A percentile compares a stretch with the other conserved stretches of the same genome.
Conservation (phyloP, 2,113 vertebrate species). For the Rhombomys opimus region DNA sequence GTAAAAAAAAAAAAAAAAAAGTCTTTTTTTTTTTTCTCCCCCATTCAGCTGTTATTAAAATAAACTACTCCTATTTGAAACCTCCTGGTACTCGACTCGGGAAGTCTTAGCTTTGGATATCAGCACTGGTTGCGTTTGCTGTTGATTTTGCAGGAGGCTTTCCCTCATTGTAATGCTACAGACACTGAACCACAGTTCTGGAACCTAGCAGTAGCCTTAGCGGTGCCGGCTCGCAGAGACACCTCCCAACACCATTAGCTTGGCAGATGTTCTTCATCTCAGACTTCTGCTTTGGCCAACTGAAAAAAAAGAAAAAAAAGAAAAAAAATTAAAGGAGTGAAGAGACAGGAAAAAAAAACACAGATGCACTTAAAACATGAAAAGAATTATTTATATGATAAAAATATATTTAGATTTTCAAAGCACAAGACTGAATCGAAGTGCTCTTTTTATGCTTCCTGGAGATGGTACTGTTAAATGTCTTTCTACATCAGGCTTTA, state of each 20-base stretch:
- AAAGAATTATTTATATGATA: conserved; percentile 94
- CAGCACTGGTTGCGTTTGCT: conserved; percentile 87
- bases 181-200: conserved; percentile 84
- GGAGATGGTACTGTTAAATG: conserved; percentile 90
- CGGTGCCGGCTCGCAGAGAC: conserved; percentile 67
- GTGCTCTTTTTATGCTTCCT: conserved; percentile 91
- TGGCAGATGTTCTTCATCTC: conserved; percentile 87
- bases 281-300: conserved; percentile 86
- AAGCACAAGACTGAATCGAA: conserved; percentile 91
- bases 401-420: conserved; percentile 94
- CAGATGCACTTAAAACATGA: conserved; percentile 92
- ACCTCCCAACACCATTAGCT: conserved; percentile 84
- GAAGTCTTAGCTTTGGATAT: conserved; percentile 82
- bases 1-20: conserved; percentile 76
- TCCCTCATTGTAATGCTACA: conserved; percentile 85
- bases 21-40: conserved; percentile 45
- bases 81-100: conserved; percentile 84
- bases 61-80: conserved; percentile 84
- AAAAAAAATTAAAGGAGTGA: conserved; percentile 81
- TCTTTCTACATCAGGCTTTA: conserved; percentile 92
- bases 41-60: conserved; percentile 83
- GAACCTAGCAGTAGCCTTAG: conserved; percentile 78
- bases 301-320: conserved; percentile 81
- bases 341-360: conserved; percentile 54
- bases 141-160: conserved; percentile 86